A percentile compares a stretch with the other conserved stretches of the same genome.
Conservation (phyloP, 2,888 invertebrate species). For the Patella ulyssiponensis region DNA sequence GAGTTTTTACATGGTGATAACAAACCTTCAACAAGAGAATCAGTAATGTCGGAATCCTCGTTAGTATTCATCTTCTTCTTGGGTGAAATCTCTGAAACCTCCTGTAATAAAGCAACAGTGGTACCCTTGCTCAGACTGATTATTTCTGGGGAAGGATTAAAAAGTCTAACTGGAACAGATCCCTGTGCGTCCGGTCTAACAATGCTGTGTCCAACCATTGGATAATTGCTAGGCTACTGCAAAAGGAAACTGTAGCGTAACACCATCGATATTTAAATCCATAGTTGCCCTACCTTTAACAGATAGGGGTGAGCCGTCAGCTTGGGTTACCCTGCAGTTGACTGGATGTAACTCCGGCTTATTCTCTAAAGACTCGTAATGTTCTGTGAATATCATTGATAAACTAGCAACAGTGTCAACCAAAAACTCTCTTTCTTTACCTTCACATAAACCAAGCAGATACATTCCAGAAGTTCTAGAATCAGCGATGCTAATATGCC, state of each 20-base stretch:
- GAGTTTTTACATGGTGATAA: not conserved
- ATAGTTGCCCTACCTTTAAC: not conserved
- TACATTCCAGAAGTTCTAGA: too few relatives aligned
- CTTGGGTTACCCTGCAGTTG: not conserved
- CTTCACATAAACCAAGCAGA: too few relatives aligned
- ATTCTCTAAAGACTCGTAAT: too few relatives aligned
- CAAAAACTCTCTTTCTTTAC: too few relatives aligned
- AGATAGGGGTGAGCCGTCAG: not conserved
- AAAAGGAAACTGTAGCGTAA: not conserved
- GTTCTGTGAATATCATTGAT: too few relatives aligned
- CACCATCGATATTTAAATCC: not conserved
- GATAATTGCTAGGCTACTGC: not conserved
- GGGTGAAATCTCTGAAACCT: too few relatives aligned
- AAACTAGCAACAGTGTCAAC: too few relatives aligned
- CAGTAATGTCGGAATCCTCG: too few relatives aligned
- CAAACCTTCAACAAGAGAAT: constrained; percentile 3
- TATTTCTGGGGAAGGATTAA: not conserved
- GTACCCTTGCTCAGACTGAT: not conserved
- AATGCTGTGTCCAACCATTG: not conserved
- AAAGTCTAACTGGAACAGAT: not conserved
- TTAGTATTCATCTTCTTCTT: too few relatives aligned
- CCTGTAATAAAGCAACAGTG: not conserved
- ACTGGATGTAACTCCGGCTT: too few relatives aligned
- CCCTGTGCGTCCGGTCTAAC: not conserved
- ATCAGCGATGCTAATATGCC: too few relatives aligned